These are phyloP conservation scores for Pelosia muscerda DNA, from an alignment of 2,888 invertebrate genomes.

Conservation along the genomic window DNA sequence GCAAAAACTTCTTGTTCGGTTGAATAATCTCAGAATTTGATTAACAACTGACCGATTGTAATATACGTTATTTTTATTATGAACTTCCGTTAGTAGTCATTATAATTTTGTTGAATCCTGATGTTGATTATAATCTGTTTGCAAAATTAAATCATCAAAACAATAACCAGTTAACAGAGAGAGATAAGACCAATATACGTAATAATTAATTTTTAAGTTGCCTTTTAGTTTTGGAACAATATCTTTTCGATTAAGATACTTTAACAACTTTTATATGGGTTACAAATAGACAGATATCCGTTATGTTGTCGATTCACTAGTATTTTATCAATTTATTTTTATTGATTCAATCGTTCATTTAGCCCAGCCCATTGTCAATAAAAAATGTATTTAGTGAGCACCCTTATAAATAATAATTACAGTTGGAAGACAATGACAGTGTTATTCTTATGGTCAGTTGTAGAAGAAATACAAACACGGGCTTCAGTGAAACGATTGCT, in stretches of 20 bases:
- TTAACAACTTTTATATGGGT: too few relatives aligned
- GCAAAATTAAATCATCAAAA: too few relatives aligned
- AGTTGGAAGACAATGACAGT: background rate
- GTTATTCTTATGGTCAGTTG: background rate
- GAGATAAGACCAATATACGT: too few relatives aligned
- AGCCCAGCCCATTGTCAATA: too few relatives aligned
- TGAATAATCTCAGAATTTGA: background rate
- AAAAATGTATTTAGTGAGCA: background rate
- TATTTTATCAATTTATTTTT: too few relatives aligned
- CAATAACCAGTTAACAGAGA: too few relatives aligned
- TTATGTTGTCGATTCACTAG: too few relatives aligned
- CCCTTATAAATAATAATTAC: background rate
- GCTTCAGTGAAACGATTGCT: conserved; percentile 35
- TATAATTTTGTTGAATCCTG: background rate
- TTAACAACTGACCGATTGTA: background rate
- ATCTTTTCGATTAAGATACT: background rate
- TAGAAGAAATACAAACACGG: conserved; percentile 24
- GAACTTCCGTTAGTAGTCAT: too few relatives aligned
- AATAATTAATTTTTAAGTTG: too few relatives aligned
- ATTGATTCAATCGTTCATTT: too few relatives aligned
- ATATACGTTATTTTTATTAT: background rate
- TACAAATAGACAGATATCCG: too few relatives aligned
- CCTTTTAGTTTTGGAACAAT: background rate
- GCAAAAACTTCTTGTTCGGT: background rate
- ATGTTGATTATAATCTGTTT: background rate